Base-by-base conservation (phyloP, 2,888 invertebrate genomes). In the Drosophila borealis region DNA sequence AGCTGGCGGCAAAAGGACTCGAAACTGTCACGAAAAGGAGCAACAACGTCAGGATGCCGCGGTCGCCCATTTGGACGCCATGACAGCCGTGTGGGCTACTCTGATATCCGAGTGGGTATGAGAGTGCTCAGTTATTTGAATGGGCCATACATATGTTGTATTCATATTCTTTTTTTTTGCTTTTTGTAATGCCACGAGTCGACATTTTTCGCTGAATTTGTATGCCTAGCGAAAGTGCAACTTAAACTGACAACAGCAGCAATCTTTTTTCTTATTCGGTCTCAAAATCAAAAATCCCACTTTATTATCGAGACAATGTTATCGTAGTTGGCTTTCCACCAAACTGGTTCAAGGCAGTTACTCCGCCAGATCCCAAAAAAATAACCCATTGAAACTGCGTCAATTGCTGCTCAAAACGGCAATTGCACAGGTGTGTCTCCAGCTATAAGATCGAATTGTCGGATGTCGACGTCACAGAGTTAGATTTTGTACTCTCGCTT, bases 1-100 rank as follows among this genome's bases (percentile, higher is more conserved):
- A 63, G 67, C 36, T 48, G 65, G 46, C 60, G 64, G 57, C 59
- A 76, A 81, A 79, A 71, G 86, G 73, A 86, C 83, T 83, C 83
- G 76, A 86, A 83, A 77, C 78, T 83, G 86, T 83, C 83, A 83
- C 69, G 60, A 75, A 70, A 79, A 82, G 82, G 82, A 82, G 85
- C 82, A 77, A 49, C 67, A 73, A 64, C 57, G 51, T 63, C 53
- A 44, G 53, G 51, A 50, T 45, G 65, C 59, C 63, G 68, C 42
- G 42, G 37, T 61, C 70, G 65, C 69, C 70, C 74, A 67, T 64
- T 76, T 62, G 73, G 69, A 41, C 17, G 62, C 67, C 29, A 29
- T 66, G 79, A 61, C 70, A 55, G 46, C 50, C 54, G 51, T 33
- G 48, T 41, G 59, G 33, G 60, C 37, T 19, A 56, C 46, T 41